Conservation (phyloP, 2,113 vertebrate species). For the Tautogolabrus adspersus region DNA sequence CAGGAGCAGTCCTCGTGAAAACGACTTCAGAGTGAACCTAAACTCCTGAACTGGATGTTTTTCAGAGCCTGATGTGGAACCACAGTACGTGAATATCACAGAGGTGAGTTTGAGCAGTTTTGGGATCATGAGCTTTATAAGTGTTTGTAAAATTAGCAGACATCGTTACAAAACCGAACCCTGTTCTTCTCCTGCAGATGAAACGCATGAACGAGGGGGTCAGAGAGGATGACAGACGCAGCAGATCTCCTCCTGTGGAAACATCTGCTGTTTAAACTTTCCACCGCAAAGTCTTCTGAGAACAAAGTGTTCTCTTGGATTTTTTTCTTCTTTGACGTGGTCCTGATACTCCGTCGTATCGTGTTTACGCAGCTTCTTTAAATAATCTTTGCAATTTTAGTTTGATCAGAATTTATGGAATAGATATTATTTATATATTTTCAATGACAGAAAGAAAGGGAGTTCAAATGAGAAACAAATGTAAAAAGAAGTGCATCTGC, state of each 20-base stretch:
- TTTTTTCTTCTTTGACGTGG: too few species aligned
- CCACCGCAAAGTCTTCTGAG: not conserved
- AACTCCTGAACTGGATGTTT: not conserved
- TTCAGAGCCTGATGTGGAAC: conserved; percentile 8
- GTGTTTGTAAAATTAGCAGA: not conserved
- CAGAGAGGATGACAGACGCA: not conserved
- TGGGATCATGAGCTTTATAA: not conserved
- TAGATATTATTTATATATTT: too few species aligned
- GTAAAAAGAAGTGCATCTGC: too few species aligned
- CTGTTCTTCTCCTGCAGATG: conserved; percentile 17
- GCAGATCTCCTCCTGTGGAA: not conserved
- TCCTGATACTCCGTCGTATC: too few species aligned
- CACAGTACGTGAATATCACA: rapidly evolving
- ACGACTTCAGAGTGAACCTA: not conserved
- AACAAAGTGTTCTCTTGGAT: too few species aligned
- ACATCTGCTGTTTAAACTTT: not conserved
- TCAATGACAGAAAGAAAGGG: too few species aligned
- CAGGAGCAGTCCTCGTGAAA: too few species aligned
- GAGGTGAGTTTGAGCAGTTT: conserved; percentile 20
- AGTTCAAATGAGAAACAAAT: too few species aligned
- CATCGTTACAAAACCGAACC: too few species aligned
- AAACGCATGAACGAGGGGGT: not conserved
- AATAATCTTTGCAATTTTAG: too few species aligned
- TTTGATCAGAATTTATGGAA: too few species aligned
- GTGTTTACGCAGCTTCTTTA: too few species aligned